Conservation (phyloP, 1,140 invertebrate genomes). For the Anadara kagoshimensis region DNA sequence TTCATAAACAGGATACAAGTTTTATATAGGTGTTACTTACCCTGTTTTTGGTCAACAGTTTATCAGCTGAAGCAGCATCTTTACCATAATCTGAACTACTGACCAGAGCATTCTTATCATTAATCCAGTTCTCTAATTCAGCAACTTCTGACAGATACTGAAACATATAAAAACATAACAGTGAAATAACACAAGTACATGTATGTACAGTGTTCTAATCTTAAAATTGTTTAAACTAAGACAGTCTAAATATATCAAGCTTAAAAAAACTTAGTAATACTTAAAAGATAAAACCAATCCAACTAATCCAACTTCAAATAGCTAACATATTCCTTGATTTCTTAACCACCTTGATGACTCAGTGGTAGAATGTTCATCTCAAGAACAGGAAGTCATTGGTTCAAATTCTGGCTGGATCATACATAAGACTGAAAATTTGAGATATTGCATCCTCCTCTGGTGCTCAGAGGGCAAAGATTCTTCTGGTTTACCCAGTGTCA, state of each 20-base stretch:
- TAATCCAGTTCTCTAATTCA: conserved; percentile 99
- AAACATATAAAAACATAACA: conserved; percentile 29
- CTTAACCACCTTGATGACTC: too few relatives aligned
- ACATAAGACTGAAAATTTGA: too few relatives aligned
- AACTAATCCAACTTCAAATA: too few relatives aligned
- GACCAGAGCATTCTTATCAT: conserved; percentile 98
- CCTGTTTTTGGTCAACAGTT: conserved; percentile 98
- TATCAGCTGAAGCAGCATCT: conserved; percentile 98
- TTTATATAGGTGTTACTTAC: conserved; percentile 66
- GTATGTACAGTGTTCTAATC: neutral
- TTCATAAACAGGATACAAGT: too few relatives aligned
- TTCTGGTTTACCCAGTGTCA: too few relatives aligned
- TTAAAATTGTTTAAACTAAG: neutral
- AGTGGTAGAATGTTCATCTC: too few relatives aligned
- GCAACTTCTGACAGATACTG: conserved; percentile 99
- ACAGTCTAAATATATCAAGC: neutral
- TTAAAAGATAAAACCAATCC: too few relatives aligned
- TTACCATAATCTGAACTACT: conserved; percentile 95
- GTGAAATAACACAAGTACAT: neutral
- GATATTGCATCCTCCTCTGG: too few relatives aligned
- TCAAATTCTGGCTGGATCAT: too few relatives aligned
- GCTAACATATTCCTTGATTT: too few relatives aligned
- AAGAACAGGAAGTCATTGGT: too few relatives aligned
- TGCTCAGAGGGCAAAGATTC: too few relatives aligned
- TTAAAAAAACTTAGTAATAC: neutral